These are phyloP conservation scores for Microtus oregoni DNA, from an alignment of 2,113 vertebrate genomes.

Conservation along the genomic window DNA sequence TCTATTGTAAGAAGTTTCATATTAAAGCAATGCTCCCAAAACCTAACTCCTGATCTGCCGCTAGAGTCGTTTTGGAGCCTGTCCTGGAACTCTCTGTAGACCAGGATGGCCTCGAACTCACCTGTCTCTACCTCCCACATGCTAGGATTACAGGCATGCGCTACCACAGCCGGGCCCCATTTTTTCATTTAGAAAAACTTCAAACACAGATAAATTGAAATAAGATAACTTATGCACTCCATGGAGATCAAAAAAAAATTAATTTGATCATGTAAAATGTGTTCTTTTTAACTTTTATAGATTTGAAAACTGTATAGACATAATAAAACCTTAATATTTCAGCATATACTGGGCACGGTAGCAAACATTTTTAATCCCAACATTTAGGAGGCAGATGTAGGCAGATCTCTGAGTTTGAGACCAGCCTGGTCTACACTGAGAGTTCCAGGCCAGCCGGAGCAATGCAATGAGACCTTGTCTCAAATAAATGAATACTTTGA, in stretches of 20 bases:
- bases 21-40: background rate
- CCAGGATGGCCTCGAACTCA: no score
- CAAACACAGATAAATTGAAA: background rate
- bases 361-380: background rate
- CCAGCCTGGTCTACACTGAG: background rate
- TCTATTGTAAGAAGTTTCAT: no score
- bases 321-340: background rate
- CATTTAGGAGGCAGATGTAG: background rate
- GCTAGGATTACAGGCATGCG: no score
- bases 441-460: background rate
- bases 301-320: background rate
- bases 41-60: background rate
- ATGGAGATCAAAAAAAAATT: background rate
- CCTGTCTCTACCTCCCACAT: no score
- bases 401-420: background rate
- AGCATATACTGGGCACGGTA: background rate
- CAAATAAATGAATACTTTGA: background rate
- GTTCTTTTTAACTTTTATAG: background rate
- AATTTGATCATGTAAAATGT: background rate
- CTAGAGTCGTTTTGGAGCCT: no score
- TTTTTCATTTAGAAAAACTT: background rate
- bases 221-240: background rate
- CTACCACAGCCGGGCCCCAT: background rate
- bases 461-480: background rate
- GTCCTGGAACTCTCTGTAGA: no score